Base-by-base conservation (phyloP, 2,888 invertebrate genomes). In the Parelbella ahira region DNA sequence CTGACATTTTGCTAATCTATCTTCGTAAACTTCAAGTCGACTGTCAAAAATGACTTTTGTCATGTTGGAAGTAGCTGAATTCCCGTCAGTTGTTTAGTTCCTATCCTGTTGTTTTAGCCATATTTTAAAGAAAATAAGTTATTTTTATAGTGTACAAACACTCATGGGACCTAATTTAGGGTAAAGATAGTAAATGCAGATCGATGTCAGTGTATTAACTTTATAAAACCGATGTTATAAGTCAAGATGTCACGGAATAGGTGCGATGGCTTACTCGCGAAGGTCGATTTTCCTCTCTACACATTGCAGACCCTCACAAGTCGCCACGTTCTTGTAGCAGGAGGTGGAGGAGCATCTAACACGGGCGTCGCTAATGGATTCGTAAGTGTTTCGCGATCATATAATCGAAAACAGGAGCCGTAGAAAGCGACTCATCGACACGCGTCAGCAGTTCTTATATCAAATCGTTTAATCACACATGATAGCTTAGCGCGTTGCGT, bases 281-380 rank as follows among this genome's bases (percentile, higher is more conserved):
- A 94, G 64, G 95, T 97, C 30, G 96, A 97, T 90, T 97, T 97
- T 88, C 98, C 98, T 2, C 89, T 97, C 46, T 98, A 97, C 74
- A 93, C 95, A 1, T 90, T 98, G 18, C 94, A 95, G 83, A 94
- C 96, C 89, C 88, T 98, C 45, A 96, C 96, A 15, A 95, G 95
- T 78, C 91, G 97, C 54, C 97, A 98, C 88, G 93, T 99, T 60
- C 87, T 99, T 48, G 97, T 99, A 30, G 98, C 96, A 49, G 99
- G 99, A 38, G 99, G 99, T 38, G 99, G 99, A 47, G 99, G 99
- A 43, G 94, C 96, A 20, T 94, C 98, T 7, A 98, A 97, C 78
- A 98, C 98, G 28, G 99, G 99, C 38, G 96, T 99, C 41, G 94
- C 95, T 20, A 99, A 99, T 90, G 97, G 97, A 74, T 96, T 99